Conservation (phyloP, 1,140 invertebrate genomes). For the Steinernema khuongi region DNA sequence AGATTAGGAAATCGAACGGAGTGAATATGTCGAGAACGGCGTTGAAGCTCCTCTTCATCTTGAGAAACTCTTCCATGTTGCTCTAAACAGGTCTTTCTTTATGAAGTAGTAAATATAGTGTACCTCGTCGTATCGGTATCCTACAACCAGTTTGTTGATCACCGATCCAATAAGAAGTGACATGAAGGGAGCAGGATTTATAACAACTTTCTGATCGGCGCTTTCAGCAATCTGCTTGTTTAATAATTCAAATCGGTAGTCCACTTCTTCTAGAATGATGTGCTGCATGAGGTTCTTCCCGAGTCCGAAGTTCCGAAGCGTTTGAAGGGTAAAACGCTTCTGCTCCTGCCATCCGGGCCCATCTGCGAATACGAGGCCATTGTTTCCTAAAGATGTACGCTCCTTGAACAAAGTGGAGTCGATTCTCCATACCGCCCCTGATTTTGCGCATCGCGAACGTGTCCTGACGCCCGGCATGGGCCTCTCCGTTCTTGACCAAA, state of each 20-base stretch:
- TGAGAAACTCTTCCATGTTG: constrained; percentile 20
- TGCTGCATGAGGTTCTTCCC: not conserved
- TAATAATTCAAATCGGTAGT: not conserved
- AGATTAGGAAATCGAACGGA: constrained; percentile 10
- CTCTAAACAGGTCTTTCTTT: constrained; percentile 35
- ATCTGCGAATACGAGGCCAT: not conserved
- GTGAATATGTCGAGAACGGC: not conserved
- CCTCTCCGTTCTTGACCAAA: constrained; percentile 27
- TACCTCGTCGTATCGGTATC: constrained; percentile 24
- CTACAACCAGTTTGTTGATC: constrained; percentile 27
- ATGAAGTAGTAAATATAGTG: constrained; percentile 26
- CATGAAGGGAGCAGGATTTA: constrained; percentile 17
- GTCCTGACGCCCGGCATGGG: not conserved
- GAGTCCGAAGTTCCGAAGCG: not conserved
- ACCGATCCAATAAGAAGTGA: constrained; percentile 26
- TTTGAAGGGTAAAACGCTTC: not conserved
- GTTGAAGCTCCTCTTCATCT: constrained; percentile 19
- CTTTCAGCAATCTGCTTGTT: constrained; percentile 18
- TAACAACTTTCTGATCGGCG: constrained; percentile 2
- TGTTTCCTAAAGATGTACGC: not conserved
- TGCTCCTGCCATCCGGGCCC: not conserved
- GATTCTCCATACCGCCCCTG: not conserved
- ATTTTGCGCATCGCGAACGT: not conserved
- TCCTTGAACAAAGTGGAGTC: not conserved
- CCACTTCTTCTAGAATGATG: not conserved